Evolutionary conservation across 2,888 invertebrate genomes (phyloP), one percentile per base, ranked within the genome.

Genomic region (Mechanitis messenoides): DNA sequence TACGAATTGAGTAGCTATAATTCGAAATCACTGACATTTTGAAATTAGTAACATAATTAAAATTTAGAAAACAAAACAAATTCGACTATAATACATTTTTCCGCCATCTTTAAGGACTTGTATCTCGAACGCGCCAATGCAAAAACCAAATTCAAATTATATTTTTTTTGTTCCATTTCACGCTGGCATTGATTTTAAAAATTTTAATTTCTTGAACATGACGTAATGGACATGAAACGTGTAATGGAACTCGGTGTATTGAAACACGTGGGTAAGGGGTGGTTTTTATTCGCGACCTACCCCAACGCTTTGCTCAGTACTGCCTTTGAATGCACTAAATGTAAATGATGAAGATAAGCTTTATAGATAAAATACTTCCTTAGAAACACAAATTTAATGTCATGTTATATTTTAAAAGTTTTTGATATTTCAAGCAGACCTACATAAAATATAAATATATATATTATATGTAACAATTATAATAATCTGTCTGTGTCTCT

Each of bases 241-340:
- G 6, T 3, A 42, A 9, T 42, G 42, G 6, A 42, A 42, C 46
- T 0, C 54, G 59, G 46, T 3, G 3, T 2, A 33, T 45, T 35
- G 33, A 35, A 12, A 20, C 20, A 12, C 45, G 33, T 55, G 2
- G 33, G 56, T 33, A 20, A 28, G 62, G 55, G 33, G 45, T 58
- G 67, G 78, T 56, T 42, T 60, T 64, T 68, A 66, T 79, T 84
- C 76, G 73, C 78, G 85, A 88, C 88, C 88, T 89, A 84, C 88
- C 87, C 84, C 80, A 89, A 84, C 74, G 71, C 71, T 72, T 68
- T 70, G 77, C 72, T 73, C 74, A 73, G 84, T 87, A 78, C 74
- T 77, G 79, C 73, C 69, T 63, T 68, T 42, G 3, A 9, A 9
- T 42, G 42, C 11, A 9, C 9, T 9, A 42, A 9, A 42, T 42